phyloP scores from a whole-genome alignment of 1,140 invertebrate genomes.

The Lucilia cuprina region DNA sequence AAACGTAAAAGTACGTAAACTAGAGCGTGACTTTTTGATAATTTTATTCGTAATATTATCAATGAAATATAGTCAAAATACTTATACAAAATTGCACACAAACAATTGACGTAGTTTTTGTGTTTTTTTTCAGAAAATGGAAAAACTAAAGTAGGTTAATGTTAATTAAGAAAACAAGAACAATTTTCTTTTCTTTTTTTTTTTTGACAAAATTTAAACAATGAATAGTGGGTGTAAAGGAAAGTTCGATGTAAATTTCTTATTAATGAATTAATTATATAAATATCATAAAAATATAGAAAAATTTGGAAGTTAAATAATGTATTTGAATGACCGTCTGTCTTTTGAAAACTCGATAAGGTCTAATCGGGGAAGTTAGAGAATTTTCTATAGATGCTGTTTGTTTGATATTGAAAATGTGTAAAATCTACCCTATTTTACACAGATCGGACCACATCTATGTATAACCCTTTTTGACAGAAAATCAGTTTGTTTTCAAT shows the following conservation, averaged over 20 bases:
- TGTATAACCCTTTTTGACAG: too few relatives aligned
- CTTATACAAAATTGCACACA: neutral
- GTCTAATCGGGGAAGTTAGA: too few relatives aligned
- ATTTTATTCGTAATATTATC: neutral
- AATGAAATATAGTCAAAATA: neutral
- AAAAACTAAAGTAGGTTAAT: neutral
- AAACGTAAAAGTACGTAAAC: conserved; percentile 4
- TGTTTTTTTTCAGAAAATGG: neutral
- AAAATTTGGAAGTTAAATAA: neutral
- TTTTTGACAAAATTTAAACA: neutral
- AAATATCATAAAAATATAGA: neutral
- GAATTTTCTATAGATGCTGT: too few relatives aligned
- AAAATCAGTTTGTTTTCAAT: too few relatives aligned
- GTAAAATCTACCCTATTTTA: too few relatives aligned
- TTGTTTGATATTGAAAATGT: too few relatives aligned
- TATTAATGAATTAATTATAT: neutral
- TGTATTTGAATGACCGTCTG: too few relatives aligned
- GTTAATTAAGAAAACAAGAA: neutral
- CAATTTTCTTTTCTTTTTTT: neutral
- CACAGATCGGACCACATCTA: too few relatives aligned
- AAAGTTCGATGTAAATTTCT: neutral
- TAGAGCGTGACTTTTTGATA: conserved; percentile 15
- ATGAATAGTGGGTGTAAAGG: neutral
- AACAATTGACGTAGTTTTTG: conserved; percentile 19
- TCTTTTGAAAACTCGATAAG: too few relatives aligned